phyloP scores from a whole-genome alignment of 2,797 vertebrate genomes.

The Rhinatrema bivittatum region DNA sequence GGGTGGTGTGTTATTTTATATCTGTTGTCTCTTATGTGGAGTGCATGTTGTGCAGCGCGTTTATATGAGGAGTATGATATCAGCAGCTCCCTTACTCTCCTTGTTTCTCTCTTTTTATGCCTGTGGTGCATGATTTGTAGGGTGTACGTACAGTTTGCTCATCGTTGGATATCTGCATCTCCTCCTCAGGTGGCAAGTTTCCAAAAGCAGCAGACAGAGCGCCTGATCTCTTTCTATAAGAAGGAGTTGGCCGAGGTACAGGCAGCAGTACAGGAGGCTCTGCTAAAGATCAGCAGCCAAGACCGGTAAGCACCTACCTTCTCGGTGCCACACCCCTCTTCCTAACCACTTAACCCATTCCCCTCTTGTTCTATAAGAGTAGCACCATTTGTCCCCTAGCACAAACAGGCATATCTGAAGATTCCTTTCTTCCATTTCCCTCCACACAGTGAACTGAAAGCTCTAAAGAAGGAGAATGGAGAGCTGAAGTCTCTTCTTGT shows the following conservation, averaged over 20 bases:
- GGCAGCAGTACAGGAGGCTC: conserved; percentile 53
- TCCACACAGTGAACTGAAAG: conserved; percentile 67
- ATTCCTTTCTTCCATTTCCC: not conserved
- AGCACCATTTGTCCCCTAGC: not conserved
- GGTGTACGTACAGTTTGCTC: not conserved
- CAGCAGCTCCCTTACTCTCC: no score
- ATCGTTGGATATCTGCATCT: conserved; percentile 3
- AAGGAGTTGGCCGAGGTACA: conserved; percentile 59
- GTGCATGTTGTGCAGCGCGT: no score
- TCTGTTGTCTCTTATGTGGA: no score
- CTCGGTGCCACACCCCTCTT: not conserved
- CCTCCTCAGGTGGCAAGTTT: conserved; percentile 68
- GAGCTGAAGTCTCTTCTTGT: conserved; percentile 75
- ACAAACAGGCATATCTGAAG: not conserved
- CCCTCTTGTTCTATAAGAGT: no score
- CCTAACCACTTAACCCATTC: no score
- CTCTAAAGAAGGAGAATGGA: conserved; percentile 61
- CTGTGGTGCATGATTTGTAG: no score
- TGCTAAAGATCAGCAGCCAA: conserved; percentile 21
- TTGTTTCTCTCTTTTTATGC: no score
- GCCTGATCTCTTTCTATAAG: conserved; percentile 60
- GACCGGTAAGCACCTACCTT: conserved; percentile 36
- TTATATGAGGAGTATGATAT: no score
- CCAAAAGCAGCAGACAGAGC: conserved; percentile 69
- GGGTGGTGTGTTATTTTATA: no score